These are phyloP conservation scores for Cephus pulcher DNA, from an alignment of 2,888 invertebrate species.

Conservation along the genomic window DNA sequence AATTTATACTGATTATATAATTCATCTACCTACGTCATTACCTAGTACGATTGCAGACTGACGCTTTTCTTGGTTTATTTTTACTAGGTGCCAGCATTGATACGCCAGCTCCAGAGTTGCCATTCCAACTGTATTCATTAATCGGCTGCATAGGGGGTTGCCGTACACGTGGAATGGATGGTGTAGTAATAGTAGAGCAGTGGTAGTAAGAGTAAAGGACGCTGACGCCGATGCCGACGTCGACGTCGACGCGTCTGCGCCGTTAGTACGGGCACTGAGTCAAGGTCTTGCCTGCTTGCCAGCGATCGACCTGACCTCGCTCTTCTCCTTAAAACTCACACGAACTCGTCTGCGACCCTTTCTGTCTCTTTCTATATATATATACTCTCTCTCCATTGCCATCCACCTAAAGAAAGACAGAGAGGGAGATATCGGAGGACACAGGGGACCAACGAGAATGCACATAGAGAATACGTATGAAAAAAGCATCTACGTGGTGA, in stretches of 20 bases:
- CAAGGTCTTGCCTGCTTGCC: slow-evolving; percentile 44
- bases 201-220: slow-evolving; percentile 7
- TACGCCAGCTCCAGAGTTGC: not conserved
- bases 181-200: slow-evolving; percentile 30
- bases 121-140: slow-evolving; percentile 32
- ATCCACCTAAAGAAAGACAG: not conserved
- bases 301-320: slow-evolving; percentile 57
- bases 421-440: not conserved
- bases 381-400: too few relatives aligned
- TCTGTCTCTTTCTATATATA: not conserved
- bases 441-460: not conserved
- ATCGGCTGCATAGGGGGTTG: slow-evolving; percentile 36
- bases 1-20: not conserved
- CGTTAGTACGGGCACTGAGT: slow-evolving; percentile 47
- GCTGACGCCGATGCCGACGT: slow-evolving; percentile 21
- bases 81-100: slow-evolving; percentile 10
- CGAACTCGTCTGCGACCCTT: not conserved
- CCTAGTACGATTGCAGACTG: not conserved
- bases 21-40: not conserved
- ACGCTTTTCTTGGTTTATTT: not conserved
- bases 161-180: slow-evolving; percentile 23
- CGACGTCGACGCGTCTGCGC: slow-evolving; percentile 41
- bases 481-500: not conserved
- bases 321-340: slow-evolving; percentile 32
- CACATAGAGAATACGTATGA: not conserved